Evolutionary conservation across 2,797 vertebrate genomes (phyloP), one percentile per base, ranked within the genome.

Genomic region (Pitangus sulphuratus): DNA sequence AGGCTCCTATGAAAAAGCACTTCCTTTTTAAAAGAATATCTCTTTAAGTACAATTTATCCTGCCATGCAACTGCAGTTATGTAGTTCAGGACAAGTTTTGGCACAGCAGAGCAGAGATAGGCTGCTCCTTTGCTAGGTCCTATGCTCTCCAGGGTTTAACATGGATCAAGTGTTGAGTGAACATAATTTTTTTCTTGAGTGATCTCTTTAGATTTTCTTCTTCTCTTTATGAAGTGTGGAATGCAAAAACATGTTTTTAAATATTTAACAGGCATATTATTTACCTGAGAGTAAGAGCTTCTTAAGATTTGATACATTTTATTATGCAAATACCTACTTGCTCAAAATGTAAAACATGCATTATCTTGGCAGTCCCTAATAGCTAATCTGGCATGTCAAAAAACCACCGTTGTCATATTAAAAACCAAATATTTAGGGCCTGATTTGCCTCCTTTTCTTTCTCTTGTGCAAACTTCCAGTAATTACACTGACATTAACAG

Each of bases 261-360:
- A 88, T 93, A 95, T 93, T 93, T 87, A 97, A 82, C 81, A 96
- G 87, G 90, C 65, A 51, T 84, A 78, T 66, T 95, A 82, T 94
- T 96, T 97, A 86, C 93, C 85, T 92, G 93, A 95, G 86, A 86
- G 47, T 66, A 95, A 74, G 44, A 90, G 71, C 53, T 93, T 71
- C 65, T 77, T 94, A 72, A 84, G 82, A 93, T 96, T 93, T 88
- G 25, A 89, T 96, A 89, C 19, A 65, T 87, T 97, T 96, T 94
- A 86, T 93, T 96, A 97, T 88, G 80, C 76, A 97, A 95, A 96
- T 91, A 88, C 12, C 87, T 92, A 54, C 82, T 95, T 85, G 89
- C 40, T 95, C 64, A 86, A 78, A 95, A 60, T 89, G 85, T 93
- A 97, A 95, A 90, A 47, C 47, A 91, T 44, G 24, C 48, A 92